Evolutionary conservation across 1,140 invertebrate genomes (phyloP).

Genomic region (Bombus cullumanus): DNA sequence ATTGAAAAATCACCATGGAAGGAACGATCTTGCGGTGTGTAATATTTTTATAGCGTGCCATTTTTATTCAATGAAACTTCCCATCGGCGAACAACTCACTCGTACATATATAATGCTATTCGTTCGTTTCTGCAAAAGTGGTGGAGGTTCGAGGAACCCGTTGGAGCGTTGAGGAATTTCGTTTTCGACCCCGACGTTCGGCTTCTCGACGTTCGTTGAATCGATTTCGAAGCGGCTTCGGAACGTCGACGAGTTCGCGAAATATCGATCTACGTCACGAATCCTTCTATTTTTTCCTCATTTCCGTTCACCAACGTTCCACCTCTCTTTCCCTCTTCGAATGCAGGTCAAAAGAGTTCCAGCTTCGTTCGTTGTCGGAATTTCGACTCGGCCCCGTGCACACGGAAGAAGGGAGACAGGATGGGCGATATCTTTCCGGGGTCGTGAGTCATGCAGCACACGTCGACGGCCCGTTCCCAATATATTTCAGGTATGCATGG

Average conservation of each 20-base stretch:
- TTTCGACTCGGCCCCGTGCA: neutral
- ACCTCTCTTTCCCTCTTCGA: neutral
- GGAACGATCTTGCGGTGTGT: neutral
- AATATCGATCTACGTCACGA: constrained; percentile 26
- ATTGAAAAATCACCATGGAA: neutral
- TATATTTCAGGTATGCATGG: constrained; percentile 67
- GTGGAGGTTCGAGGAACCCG: neutral
- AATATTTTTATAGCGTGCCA: neutral
- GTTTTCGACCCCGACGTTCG: too few relatives aligned
- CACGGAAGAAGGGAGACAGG: neutral
- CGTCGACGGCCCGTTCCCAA: constrained; percentile 61
- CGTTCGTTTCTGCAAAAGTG: neutral
- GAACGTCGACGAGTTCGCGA: neutral
- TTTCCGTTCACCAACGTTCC: neutral
- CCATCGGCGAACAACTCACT: neutral
- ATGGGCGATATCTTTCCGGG: constrained; percentile 50
- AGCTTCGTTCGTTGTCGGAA: neutral
- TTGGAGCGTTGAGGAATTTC: too few relatives aligned
- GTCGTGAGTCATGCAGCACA: constrained; percentile 68
- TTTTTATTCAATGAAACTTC: neutral
- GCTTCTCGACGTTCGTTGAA: too few relatives aligned
- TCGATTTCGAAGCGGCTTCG: neutral
- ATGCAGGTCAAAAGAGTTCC: constrained; percentile 40
- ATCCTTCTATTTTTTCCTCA: constrained; percentile 29
- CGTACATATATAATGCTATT: neutral